Percentiles rank a stretch among this genome's conserved stretches.
These are phyloP conservation scores for Pangasianodon gigas DNA, from an alignment of 2,113 vertebrate genomes.

Conservation along the genomic window DNA sequence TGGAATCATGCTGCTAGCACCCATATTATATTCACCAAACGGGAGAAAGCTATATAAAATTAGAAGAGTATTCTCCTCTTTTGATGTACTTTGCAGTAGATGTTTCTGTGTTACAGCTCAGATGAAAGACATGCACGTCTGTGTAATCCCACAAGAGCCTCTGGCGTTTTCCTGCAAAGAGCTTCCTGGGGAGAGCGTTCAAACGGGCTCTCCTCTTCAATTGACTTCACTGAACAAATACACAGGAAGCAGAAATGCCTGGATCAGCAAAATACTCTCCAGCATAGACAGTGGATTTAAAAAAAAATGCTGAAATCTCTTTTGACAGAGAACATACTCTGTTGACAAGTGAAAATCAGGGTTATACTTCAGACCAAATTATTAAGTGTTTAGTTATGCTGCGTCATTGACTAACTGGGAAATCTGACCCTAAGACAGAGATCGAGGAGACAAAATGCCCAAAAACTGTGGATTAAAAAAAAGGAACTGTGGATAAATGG, in stretches of 20 bases:
- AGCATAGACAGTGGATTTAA: conserved; percentile 25
- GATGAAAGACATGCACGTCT: conserved; percentile 37
- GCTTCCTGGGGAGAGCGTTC: conserved; percentile 34
- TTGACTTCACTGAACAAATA: conserved; percentile 30
- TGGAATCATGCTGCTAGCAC: not conserved
- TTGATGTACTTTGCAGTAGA: conserved; percentile 30
- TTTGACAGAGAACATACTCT: not conserved
- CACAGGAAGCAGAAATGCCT: not conserved
- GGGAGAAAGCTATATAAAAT: not conserved
- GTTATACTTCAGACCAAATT: conserved; percentile 10
- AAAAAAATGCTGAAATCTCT: not conserved
- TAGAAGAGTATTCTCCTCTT: conserved; percentile 10
- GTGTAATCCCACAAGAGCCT: conserved; percentile 40
- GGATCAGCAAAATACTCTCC: not conserved
- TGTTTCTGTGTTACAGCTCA: conserved; percentile 4
- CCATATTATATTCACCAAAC: not conserved
- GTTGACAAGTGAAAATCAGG: not conserved
- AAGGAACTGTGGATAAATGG: not conserved
- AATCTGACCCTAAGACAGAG: not conserved
- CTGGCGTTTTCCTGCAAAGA: conserved; percentile 38
- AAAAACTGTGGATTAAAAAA: not conserved
- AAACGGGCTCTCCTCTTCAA: conserved; percentile 35
- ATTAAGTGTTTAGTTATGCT: not conserved
- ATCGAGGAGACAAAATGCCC: not conserved
- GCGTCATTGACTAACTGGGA: not conserved